A percentile compares a stretch with the other conserved stretches of the same genome.
phyloP scores from a whole-genome alignment of 2,888 invertebrate genomes.

The Drosophila nigritarsus region DNA sequence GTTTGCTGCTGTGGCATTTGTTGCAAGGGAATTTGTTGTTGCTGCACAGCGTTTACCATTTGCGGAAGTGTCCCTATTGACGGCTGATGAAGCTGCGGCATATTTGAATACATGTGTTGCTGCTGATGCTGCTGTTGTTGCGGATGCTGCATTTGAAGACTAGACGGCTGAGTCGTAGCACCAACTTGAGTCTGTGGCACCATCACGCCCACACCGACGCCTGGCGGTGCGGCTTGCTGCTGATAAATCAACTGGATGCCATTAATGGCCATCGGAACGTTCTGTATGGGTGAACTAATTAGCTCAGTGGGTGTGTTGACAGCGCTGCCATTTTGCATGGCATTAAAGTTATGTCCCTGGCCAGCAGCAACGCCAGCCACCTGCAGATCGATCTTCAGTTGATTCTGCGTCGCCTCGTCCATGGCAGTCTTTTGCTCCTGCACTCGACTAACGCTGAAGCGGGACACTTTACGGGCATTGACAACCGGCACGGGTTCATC shows the following conservation, averaged over 20 bases:
- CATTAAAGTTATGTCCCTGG: slow-evolving; percentile 40
- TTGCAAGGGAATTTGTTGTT: slow-evolving; percentile 45
- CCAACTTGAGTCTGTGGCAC: slow-evolving; percentile 50
- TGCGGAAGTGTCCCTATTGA: slow-evolving; percentile 42
- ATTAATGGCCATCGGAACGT: slow-evolving; percentile 65
- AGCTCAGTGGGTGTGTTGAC: slow-evolving; percentile 80
- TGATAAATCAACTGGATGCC: slow-evolving; percentile 73
- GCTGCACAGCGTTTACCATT: slow-evolving; percentile 56
- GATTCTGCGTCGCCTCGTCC: slow-evolving; percentile 52
- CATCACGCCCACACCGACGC: slow-evolving; percentile 35
- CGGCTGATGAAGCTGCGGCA: slow-evolving; percentile 50
- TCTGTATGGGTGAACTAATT: slow-evolving; percentile 66
- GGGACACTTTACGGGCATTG: slow-evolving; percentile 75
- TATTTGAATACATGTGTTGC: slow-evolving; percentile 52
- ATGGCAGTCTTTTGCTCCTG: slow-evolving; percentile 70
- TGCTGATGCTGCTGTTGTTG: slow-evolving; percentile 50
- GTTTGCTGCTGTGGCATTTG: slow-evolving; percentile 43
- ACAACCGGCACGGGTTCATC: slow-evolving; percentile 55
- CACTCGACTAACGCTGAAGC: slow-evolving; percentile 81
- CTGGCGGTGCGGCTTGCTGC: slow-evolving; percentile 44
- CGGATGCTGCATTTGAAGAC: slow-evolving; percentile 42
- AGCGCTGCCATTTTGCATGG: slow-evolving; percentile 64
- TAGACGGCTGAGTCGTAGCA: slow-evolving; percentile 37
- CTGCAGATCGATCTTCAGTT: slow-evolving; percentile 72
- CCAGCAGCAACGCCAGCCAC: slow-evolving; percentile 45